A percentile compares a stretch with the other conserved stretches of the same genome.
Conservation (phyloP, 2,888 invertebrate species). For the Marasmarcha lunaedactyla region DNA sequence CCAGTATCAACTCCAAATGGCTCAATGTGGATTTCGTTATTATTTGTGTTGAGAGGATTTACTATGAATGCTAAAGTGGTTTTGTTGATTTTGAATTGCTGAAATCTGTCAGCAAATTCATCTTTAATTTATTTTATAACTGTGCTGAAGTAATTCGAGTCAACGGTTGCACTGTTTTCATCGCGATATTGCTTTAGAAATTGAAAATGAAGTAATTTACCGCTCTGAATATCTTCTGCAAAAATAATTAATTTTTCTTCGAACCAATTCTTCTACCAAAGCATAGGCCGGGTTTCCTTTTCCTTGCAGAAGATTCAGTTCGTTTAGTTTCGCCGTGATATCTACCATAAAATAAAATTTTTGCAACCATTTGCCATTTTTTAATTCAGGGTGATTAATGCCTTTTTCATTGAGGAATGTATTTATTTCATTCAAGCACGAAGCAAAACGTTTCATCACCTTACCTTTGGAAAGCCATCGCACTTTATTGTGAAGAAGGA, state of each 20-base stretch:
- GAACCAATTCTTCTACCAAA: slow-evolving; percentile 11
- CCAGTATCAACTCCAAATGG: slow-evolving; percentile 20
- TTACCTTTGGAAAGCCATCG: no score
- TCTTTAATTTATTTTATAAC: slow-evolving; percentile 13
- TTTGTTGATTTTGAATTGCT: slow-evolving; percentile 8
- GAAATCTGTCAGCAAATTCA: slow-evolving; percentile 18
- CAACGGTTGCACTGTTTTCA: slow-evolving; percentile 4
- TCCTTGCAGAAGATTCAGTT: no score
- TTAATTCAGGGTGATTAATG: no score
- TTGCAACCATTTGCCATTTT: no score
- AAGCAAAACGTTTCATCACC: no score
- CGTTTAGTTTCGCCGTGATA: no score
- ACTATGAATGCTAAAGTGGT: slow-evolving; percentile 16
- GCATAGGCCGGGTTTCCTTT: no score
- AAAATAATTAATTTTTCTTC: slow-evolving; percentile 10
- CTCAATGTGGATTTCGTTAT: slow-evolving; percentile 18
- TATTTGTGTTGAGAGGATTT: slow-evolving; percentile 20
- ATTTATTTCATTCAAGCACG: no score
- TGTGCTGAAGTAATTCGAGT: slow-evolving; percentile 9
- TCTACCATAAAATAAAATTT: no score
- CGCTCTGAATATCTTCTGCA: slow-evolving; percentile 10
- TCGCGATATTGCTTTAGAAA: slow-evolving; percentile 8
- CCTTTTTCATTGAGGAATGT: no score
- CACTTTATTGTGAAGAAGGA: no score
- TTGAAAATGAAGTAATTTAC: slow-evolving; percentile 12